Evolutionary conservation across 2,113 vertebrate species (phyloP), one percentile per base, ranked within the genome.

Genomic region (Struthidea cinerea): DNA sequence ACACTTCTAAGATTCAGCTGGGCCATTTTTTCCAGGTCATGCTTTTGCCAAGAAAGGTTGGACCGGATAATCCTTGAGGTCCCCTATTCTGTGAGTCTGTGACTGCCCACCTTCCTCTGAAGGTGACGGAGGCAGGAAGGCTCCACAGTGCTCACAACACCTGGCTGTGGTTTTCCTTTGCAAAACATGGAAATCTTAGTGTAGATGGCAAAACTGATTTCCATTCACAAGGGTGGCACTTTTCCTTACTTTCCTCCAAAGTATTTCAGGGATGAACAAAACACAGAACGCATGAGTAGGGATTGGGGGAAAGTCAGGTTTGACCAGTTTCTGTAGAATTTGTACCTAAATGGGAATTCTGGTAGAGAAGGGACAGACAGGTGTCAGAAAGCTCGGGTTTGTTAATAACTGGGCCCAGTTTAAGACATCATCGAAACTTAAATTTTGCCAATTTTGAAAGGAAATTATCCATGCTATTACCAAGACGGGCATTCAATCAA

Each of bases 231-330:
- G 23, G 13, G 7, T 5, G 9, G 9, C 30, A 32, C 20, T 76
- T 68, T 35, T 44, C 53, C 50, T 69, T 26, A 14, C 35, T 69
- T 77, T 52, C 11, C 32, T 37, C 27, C 21, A 2, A 83, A 57
- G 16, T 39, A 32, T 67, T 95, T 83, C 26, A 47, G 18, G 21
- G 4, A 16, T 33, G 5, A 44, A 16, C 37, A 44, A 71, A 87
- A 35, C 2, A 1, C 19, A 7, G 3, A 87, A 32, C 2, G 0
- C 16, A 9, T 3, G 11, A 52, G 15, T 1, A 30, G 35, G 16
- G 46, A 37, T 3, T 1, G 0, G 42, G 41, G 52, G 27, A 59
- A n/a, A 35, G 49, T 14, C n/a, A 42, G 18, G 16, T 67, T 55
- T 65, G 39, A 42, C 15, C 32, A 27, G 6, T 24, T 70, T 73